Evolutionary conservation across 1,140 invertebrate genomes (phyloP), one percentile per base, ranked within the genome.

Genomic region (Triops longicaudatus): DNA sequence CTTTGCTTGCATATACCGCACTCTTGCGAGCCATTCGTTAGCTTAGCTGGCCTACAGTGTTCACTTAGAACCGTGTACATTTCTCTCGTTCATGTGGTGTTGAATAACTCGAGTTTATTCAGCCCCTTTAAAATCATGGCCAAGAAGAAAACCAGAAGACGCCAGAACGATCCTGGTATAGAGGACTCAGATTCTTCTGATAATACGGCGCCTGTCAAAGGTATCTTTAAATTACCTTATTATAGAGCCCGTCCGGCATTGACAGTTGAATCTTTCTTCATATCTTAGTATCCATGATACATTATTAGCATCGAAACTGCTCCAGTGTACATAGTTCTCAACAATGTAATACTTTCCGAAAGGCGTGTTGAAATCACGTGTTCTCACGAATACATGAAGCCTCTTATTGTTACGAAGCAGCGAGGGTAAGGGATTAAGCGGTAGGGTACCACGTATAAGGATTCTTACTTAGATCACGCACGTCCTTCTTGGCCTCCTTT

Each of bases 81-180:
- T 37, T 37, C 31, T 37, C 31, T 7, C 31, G 31, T 37, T 37
- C 31, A 37, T 37, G 31, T 37, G 31, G 31, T 37, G 31, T 37
- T 37, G 31, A n/a, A 37, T 37, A 7, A 37, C 31, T 4, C 2
- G 7, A 37, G 31, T n/a, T n/a, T n/a, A 37, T 7, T 37, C 2
- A 37, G 2, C 2, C 7, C 31, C 31, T 4, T 37, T 37, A 37
- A 37, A 22, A 63, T 0, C 17, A 63, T 63, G 50, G 9, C 50
- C 37, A 75, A 75, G 31, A 75, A 44, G 74, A 75, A 75, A 43
- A 75, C 37, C n/a, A 75, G 37, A 42, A 31, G 37, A 27, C n/a
- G 74, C 63, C 74, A 75, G 41, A 75, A 27, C 17, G 74, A 75
- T 42, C 74, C 74, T 41, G 14, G 26, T 6, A 12, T 14, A 41